Evolutionary conservation across 2,888 invertebrate species (phyloP).

Genomic region (Cosmia trapezina): DNA sequence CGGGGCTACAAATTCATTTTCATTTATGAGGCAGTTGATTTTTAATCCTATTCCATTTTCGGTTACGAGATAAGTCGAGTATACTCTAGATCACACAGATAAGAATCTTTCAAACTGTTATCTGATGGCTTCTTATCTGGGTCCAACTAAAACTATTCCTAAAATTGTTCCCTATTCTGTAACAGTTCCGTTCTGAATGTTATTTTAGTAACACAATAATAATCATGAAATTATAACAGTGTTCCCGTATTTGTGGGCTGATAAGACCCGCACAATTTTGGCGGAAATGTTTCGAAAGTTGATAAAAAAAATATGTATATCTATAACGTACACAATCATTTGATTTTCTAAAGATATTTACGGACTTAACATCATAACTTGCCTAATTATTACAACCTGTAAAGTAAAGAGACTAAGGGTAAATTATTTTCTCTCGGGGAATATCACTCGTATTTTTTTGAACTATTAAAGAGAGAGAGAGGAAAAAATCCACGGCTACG

Average conservation of each 20-base stretch:
- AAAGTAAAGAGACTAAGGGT: too few relatives aligned
- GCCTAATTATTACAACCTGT: too few relatives aligned
- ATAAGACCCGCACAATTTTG: conserved; percentile 50
- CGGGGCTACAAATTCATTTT: too few relatives aligned
- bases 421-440: too few relatives aligned
- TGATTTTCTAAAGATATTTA: too few relatives aligned
- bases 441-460: too few relatives aligned
- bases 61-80: conserved; percentile 16
- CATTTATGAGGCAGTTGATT: too few relatives aligned
- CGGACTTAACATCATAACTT: too few relatives aligned
- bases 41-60: neutral
- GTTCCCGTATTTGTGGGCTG: conserved; percentile 43
- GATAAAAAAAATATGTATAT: conserved; percentile 14
- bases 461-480: too few relatives aligned
- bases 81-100: conserved; percentile 31
- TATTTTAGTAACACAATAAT: conserved; percentile 38
- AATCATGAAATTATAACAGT: conserved; percentile 37
- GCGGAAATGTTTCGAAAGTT: conserved; percentile 15
- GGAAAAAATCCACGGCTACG: neutral
- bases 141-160: conserved; percentile 26
- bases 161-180: conserved; percentile 29
- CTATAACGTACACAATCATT: neutral
- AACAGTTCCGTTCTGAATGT: conserved; percentile 21
- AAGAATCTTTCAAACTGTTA: conserved; percentile 25
- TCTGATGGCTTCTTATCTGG: neutral